A percentile compares a stretch with the other conserved stretches of the same genome.
Conservation (phyloP, 2,888 invertebrate species). For the Phrixothrix hirtus region DNA sequence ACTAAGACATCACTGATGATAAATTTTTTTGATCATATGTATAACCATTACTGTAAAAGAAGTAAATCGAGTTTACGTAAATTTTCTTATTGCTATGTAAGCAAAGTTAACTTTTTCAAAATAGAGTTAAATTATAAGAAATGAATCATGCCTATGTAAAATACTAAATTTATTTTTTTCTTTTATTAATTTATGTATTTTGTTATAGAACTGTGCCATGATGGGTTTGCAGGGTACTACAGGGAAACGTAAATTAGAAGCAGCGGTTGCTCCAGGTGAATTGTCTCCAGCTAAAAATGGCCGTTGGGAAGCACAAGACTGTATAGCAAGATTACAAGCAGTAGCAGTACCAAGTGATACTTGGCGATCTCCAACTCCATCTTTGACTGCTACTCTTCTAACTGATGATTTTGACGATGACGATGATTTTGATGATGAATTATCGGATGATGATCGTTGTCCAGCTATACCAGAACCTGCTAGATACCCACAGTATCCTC, state of each 20-base stretch:
- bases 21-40: too few relatives aligned
- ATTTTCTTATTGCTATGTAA: too few relatives aligned
- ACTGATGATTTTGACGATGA: constrained; percentile 62
- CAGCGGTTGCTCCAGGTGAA: constrained; percentile 54
- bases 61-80: neutral
- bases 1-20: too few relatives aligned
- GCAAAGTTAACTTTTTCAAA: too few relatives aligned
- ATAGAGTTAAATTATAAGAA: too few relatives aligned
- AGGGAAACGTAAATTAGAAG: constrained; percentile 70
- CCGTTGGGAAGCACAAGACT: constrained; percentile 62
- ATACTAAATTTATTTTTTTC: too few relatives aligned
- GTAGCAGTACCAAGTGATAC: constrained; percentile 69
- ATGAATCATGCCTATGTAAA: too few relatives aligned
- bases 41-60: neutral
- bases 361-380: constrained; percentile 58
- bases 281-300: constrained; percentile 61
- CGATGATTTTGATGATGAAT: constrained; percentile 66
- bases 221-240: constrained; percentile 76
- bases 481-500: constrained; percentile 47
- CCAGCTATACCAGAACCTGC: constrained; percentile 58
- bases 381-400: constrained; percentile 51
- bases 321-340: constrained; percentile 70
- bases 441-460: constrained; percentile 60
- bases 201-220: constrained; percentile 66
- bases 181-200: constrained; percentile 4